A percentile compares a stretch with the other conserved stretches of the same genome.
Evolutionary conservation across 2,888 invertebrate species (phyloP).

Genomic region (Melipona beecheii): DNA sequence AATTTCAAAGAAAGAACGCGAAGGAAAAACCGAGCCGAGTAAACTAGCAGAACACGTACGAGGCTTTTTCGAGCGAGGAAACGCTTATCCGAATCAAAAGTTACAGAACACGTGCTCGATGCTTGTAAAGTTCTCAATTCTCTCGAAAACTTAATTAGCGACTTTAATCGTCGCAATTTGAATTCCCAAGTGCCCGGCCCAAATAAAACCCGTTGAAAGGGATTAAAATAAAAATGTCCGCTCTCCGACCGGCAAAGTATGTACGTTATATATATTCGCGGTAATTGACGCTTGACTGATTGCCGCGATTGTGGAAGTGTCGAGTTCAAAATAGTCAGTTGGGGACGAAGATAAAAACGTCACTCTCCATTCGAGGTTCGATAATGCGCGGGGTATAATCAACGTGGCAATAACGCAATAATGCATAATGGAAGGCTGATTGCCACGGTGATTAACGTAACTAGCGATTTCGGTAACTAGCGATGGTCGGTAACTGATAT

Average conservation of each 20-base stretch:
- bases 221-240: slow-evolving; percentile 6
- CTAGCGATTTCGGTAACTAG: background rate
- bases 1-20: slow-evolving; percentile 15
- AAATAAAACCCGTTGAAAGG: background rate
- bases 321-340: background rate
- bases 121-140: too few species aligned
- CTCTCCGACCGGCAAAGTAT: background rate
- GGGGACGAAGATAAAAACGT: background rate
- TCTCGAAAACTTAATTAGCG: background rate
- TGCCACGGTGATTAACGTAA: slow-evolving; percentile 12
- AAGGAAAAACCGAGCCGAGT: background rate
- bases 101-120: too few species aligned
- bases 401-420: background rate
- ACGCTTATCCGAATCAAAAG: background rate
- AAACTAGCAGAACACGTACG: background rate
- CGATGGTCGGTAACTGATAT: background rate
- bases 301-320: background rate
- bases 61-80: background rate
- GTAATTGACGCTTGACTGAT: slow-evolving; percentile 43
- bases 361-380: background rate
- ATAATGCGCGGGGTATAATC: slow-evolving; percentile 1
- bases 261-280: background rate
- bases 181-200: background rate
- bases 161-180: background rate
- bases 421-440: background rate